phyloP scores from a whole-genome alignment of 1,140 invertebrate species.

The Gryon sp. region DNA sequence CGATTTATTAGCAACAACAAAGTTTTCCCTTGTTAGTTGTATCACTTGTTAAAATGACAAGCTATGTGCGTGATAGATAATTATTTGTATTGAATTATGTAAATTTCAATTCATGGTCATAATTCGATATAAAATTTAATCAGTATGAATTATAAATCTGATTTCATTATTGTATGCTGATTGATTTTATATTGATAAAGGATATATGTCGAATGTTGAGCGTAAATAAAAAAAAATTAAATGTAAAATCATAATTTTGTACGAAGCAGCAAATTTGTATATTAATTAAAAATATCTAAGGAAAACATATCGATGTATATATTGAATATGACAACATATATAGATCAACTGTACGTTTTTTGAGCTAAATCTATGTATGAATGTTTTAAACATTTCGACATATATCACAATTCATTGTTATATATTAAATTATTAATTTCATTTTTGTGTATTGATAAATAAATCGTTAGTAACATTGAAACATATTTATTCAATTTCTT shows the following conservation, averaged over 20 bases:
- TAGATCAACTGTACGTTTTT: background rate
- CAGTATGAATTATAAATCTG: background rate
- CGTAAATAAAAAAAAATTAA: background rate
- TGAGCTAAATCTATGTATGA: background rate
- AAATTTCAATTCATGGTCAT: slow-evolving; percentile 11
- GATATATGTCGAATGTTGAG: slow-evolving; percentile 38
- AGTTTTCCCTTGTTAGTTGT: slow-evolving; percentile 4
- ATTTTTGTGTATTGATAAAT: slow-evolving; percentile 9
- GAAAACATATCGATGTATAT: slow-evolving; percentile 30
- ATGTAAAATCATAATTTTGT: background rate
- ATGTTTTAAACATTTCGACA: slow-evolving; percentile 21
- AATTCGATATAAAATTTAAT: background rate
- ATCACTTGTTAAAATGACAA: slow-evolving; percentile 2
- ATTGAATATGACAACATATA: slow-evolving; percentile 2
- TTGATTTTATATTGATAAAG: background rate
- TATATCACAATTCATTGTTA: slow-evolving; percentile 10
- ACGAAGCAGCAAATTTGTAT: background rate
- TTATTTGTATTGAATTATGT: slow-evolving; percentile 13
- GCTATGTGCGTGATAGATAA: slow-evolving; percentile 11
- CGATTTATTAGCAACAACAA: too few relatives aligned
- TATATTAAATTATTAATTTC: slow-evolving; percentile 19
- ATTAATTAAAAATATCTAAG: too few relatives aligned
- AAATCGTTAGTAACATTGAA: background rate
- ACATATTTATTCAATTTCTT: slow-evolving; percentile 19
- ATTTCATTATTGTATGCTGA: background rate